A percentile compares a stretch with the other conserved stretches of the same genome.
phyloP scores from a whole-genome alignment of 2,113 vertebrate genomes.

The Pelusios castaneus region DNA sequence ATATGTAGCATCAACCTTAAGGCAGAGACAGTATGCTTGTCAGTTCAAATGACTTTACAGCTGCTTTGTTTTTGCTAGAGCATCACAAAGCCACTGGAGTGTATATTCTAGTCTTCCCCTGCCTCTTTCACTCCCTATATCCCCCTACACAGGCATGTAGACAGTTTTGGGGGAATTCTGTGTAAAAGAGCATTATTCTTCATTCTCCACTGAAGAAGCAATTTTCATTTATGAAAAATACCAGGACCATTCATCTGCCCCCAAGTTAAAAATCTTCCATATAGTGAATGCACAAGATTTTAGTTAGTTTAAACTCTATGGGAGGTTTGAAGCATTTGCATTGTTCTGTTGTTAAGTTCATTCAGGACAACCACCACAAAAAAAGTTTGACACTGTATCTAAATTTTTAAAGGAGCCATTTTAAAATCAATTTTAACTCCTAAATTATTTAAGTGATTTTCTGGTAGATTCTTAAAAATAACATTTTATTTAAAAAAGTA shows the following conservation, averaged over 20 bases:
- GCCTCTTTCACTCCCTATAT: neutral
- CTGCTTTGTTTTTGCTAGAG: neutral
- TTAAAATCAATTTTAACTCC: neutral
- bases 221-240: neutral
- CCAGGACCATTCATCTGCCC: neutral
- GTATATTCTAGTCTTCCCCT: neutral
- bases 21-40: neutral
- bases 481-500: neutral
- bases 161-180: neutral
- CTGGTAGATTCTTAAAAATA: neutral
- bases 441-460: neutral
- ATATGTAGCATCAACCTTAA: neutral
- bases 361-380: neutral
- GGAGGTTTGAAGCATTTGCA: neutral
- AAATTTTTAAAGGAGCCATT: neutral
- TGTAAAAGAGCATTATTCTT: neutral
- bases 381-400: neutral
- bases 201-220: neutral
- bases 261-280: neutral
- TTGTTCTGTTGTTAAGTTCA: neutral
- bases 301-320: neutral
- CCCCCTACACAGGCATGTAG: neutral
- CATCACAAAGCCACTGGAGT: neutral
- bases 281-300: neutral
- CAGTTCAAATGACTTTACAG: neutral